These are phyloP conservation scores for Elymnias hypermnestra DNA, from an alignment of 1,140 invertebrate species.

Conservation along the genomic window DNA sequence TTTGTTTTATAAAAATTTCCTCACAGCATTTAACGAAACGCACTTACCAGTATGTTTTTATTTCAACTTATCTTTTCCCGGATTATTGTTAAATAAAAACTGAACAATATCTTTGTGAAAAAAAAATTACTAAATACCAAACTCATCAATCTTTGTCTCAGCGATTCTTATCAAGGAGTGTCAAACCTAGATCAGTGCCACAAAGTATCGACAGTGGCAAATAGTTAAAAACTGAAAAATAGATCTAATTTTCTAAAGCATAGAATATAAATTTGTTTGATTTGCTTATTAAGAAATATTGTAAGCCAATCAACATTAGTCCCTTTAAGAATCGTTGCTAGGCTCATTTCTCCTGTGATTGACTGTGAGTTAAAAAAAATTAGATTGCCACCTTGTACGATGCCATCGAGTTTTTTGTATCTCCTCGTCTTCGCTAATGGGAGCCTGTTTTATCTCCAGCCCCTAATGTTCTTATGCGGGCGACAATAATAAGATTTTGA, in stretches of 20 bases:
- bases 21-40: no score
- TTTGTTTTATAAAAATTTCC: no score
- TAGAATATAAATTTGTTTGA: conserved; percentile 11
- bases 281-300: not conserved
- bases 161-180: conserved; percentile 21
- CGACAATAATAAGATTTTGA: conserved; percentile 69
- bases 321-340: conserved; percentile 49
- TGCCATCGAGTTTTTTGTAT: conserved; percentile 62
- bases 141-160: conserved; percentile 21
- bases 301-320: conserved; percentile 60
- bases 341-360: conserved; percentile 68
- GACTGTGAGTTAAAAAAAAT: conserved; percentile 67
- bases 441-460: conserved; percentile 62
- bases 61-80: no score
- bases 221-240: conserved; percentile 8
- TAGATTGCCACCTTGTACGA: conserved; percentile 69
- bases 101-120: no score
- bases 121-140: no score
- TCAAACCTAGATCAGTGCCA: conserved; percentile 16
- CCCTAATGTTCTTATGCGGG: conserved; percentile 71
- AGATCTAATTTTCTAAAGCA: conserved; percentile 7
- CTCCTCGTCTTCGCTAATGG: conserved; percentile 59
- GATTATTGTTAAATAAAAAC: no score
- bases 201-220: conserved; percentile 17
- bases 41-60: no score